Conservation (phyloP, 2,113 vertebrate genomes). For the Odocoileus virginianus region DNA sequence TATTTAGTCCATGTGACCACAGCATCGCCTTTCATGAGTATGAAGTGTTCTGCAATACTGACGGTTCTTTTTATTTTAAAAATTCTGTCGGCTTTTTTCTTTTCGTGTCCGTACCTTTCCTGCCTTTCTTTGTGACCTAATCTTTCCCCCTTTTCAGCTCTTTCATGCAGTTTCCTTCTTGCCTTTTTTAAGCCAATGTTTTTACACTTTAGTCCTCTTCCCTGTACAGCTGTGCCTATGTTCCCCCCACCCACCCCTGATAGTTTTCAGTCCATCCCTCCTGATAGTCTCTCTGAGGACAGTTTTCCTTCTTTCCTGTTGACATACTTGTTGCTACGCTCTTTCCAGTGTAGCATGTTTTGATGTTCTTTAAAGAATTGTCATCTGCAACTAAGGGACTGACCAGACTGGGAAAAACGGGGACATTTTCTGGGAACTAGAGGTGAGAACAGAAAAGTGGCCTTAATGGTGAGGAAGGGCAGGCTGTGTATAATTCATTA, state of each 20-base stretch:
- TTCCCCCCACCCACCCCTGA: not conserved
- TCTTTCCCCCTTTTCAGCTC: constrained; percentile 41
- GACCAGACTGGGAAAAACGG: constrained; percentile 27
- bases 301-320: constrained; percentile 60
- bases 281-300: constrained; percentile 17
- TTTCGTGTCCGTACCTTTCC: not conserved
- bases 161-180: constrained; percentile 49
- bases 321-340: not conserved
- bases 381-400: constrained; percentile 30
- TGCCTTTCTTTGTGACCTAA: constrained; percentile 37
- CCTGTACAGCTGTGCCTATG: not conserved
- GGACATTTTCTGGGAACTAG: constrained; percentile 13
- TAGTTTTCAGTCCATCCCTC: constrained; percentile 57
- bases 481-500: not conserved
- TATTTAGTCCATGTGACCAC: constrained; percentile 42
- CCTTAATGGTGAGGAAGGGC: not conserved
- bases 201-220: constrained; percentile 24
- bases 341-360: constrained; percentile 54
- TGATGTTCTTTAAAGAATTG: constrained; percentile 54
- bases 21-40: constrained; percentile 21
- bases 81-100: constrained; percentile 12
- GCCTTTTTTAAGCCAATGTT: not conserved
- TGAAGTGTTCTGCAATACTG: not conserved
- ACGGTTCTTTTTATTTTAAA: not conserved
- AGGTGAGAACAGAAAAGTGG: constrained; percentile 3